Evolutionary conservation across 2,888 invertebrate genomes (phyloP).

Genomic region (Morpho deidamia): DNA sequence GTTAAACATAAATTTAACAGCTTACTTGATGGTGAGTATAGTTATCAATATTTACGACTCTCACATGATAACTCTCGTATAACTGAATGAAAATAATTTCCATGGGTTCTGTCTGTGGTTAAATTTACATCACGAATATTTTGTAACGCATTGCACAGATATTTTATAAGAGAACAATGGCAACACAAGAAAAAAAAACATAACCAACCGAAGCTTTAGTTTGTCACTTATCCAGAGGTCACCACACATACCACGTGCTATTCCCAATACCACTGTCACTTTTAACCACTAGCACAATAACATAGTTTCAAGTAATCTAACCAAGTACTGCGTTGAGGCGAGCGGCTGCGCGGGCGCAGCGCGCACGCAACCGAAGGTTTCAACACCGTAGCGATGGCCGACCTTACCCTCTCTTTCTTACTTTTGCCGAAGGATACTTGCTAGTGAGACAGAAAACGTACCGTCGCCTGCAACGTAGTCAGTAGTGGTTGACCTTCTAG

Average conservation of each 20-base stretch:
- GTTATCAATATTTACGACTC: too few species aligned
- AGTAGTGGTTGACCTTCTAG: slow-evolving; percentile 66
- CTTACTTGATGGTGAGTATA: too few species aligned
- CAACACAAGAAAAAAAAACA: not conserved
- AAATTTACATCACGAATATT: not conserved
- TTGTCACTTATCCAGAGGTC: slow-evolving; percentile 34
- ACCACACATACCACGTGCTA: slow-evolving; percentile 39
- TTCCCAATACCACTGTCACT: slow-evolving; percentile 61
- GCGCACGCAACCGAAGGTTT: slow-evolving; percentile 65
- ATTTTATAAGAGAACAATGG: too few species aligned
- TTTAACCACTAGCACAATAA: slow-evolving; percentile 44
- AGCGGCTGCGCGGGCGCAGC: slow-evolving; percentile 43
- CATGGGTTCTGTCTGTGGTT: not conserved
- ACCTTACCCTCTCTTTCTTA: slow-evolving; percentile 46
- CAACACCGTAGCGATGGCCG: slow-evolving; percentile 57
- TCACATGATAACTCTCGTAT: too few species aligned
- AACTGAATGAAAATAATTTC: not conserved
- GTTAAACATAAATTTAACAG: too few species aligned
- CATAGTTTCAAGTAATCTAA: slow-evolving; percentile 44
- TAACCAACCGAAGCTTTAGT: slow-evolving; percentile 35
- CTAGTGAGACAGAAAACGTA: slow-evolving; percentile 37
- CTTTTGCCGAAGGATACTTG: slow-evolving; percentile 25
- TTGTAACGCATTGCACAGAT: not conserved
- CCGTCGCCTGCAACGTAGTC: slow-evolving; percentile 41
- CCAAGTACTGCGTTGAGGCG: slow-evolving; percentile 44